phyloP scores from a whole-genome alignment of 92 coral and sea anemone species.

The Palythoa heliodiscus region DNA sequence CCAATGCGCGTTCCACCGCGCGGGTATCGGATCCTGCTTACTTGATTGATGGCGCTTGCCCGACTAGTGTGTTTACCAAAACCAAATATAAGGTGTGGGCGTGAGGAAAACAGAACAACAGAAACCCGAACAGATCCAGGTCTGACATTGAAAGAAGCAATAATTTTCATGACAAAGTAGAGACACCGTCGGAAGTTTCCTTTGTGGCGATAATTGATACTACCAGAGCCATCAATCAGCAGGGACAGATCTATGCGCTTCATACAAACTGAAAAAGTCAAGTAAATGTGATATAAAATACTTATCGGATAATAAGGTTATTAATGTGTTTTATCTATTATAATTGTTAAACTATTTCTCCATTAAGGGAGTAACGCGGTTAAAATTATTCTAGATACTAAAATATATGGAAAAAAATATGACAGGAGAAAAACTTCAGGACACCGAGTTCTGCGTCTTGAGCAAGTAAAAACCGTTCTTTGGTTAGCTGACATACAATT shows the following conservation, averaged over 20 bases:
- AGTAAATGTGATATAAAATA: too few species aligned
- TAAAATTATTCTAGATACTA: too few species aligned
- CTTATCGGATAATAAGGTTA: too few species aligned
- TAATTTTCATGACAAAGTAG: slow-evolving; percentile 63
- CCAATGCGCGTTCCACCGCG: slow-evolving; percentile 88
- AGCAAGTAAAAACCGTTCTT: too few species aligned
- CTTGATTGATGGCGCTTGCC: slow-evolving; percentile 50
- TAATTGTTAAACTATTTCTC: too few species aligned
- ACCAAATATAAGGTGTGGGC: slow-evolving; percentile 59
- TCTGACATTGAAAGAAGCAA: slow-evolving; percentile 57
- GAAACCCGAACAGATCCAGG: slow-evolving; percentile 57
- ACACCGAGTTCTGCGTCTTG: too few species aligned
- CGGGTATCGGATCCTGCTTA: slow-evolving; percentile 72
- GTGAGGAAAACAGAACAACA: slow-evolving; percentile 58
- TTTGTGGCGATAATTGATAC: slow-evolving; percentile 58
- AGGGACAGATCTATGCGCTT: slow-evolving; percentile 64
- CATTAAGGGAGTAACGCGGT: too few species aligned
- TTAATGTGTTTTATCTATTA: too few species aligned
- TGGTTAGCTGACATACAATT: too few species aligned
- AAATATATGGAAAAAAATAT: too few species aligned
- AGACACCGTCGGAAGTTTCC: slow-evolving; percentile 80
- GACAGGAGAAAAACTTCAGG: too few species aligned
- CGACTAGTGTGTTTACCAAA: slow-evolving; percentile 56
- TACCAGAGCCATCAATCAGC: slow-evolving; percentile 79
- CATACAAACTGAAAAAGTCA: slow-evolving; percentile 43